Base-by-base conservation (phyloP, 2,797 vertebrate genomes). In the Spatula versicolor region DNA sequence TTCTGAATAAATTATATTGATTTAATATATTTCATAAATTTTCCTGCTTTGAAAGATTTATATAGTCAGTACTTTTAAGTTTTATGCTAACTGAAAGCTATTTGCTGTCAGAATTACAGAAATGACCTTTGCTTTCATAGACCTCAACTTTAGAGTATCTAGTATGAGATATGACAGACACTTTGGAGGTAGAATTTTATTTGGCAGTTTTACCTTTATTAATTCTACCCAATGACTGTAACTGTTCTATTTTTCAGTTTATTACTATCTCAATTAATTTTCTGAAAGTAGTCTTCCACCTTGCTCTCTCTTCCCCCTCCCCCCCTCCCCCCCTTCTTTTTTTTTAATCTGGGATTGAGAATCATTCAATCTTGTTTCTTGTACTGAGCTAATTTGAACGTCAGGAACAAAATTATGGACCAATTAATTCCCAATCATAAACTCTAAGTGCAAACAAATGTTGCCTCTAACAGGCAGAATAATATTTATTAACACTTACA, bases 1-100 rank as follows among this genome's bases (percentile, higher is more conserved):
- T 94, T 71, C 30, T 63, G 87, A 97, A 86, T 86, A 86, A 93
- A 90, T 67, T 18, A 4, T 83, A 93, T 86, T 94, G 83, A 87
- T 94, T 94, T 80, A 71, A 84, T 55, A 56, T 80, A 78, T 83
- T 91, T 88, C 81, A 84, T 33, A 80, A 76, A 45, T 1, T 2
- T 64, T 93, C 28, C 39, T 89, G 76, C 28, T 89, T 84, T 63
- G n/a, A 90, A 88, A 90, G 45, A 60, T 74, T 93, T 79, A 83
- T 72, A 62, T 20, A 84, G 45, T 86, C 60, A 66, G 54, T 58
- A 41, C 20, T 83, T 92, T 59, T 31, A 83, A 74, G 54, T 52
- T 21, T 31, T 39, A 20, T 11, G 7, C 46, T 73, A 89, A 72
- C 20, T 48, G 50, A 93, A 93, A 86, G 35, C 20, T 45, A 84